Evolutionary conservation across 2,113 vertebrate species (phyloP).

Genomic region (Tilapia sparmanii): DNA sequence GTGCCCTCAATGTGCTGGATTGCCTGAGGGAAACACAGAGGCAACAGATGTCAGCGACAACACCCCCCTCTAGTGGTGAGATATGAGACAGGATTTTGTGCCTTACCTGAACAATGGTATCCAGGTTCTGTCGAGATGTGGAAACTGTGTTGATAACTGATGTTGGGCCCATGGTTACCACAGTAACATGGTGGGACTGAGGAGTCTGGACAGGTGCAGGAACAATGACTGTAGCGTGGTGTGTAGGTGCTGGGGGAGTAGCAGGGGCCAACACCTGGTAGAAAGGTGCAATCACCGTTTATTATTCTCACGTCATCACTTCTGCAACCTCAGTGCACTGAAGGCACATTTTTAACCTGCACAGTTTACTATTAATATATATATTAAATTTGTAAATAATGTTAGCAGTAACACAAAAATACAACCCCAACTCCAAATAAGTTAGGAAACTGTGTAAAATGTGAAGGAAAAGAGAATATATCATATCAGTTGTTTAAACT

Average conservation of each 20-base stretch:
- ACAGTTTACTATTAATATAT: background rate
- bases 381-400: background rate
- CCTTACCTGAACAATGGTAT: conserved; percentile 96
- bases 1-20: conserved; percentile 99
- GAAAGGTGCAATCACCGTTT: background rate
- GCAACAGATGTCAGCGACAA: background rate
- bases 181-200: conserved; percentile 89
- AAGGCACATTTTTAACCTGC: background rate
- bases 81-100: background rate
- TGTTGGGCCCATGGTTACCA: conserved; percentile 92
- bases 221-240: conserved; percentile 95
- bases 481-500: background rate
- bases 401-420: background rate
- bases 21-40: conserved; percentile 67
- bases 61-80: conserved; percentile 33
- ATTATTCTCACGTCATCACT: background rate
- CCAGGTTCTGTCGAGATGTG: conserved; percentile 96
- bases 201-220: conserved; percentile 79
- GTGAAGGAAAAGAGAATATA: background rate
- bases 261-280: conserved; percentile 79
- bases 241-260: conserved; percentile 84
- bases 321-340: background rate
- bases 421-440: background rate
- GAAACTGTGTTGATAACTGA: conserved; percentile 95
- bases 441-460: background rate